Percentiles rank a stretch among this genome's conserved stretches.
phyloP scores from a whole-genome alignment of 2,888 invertebrate species.

The Eupelmus urozonus region DNA sequence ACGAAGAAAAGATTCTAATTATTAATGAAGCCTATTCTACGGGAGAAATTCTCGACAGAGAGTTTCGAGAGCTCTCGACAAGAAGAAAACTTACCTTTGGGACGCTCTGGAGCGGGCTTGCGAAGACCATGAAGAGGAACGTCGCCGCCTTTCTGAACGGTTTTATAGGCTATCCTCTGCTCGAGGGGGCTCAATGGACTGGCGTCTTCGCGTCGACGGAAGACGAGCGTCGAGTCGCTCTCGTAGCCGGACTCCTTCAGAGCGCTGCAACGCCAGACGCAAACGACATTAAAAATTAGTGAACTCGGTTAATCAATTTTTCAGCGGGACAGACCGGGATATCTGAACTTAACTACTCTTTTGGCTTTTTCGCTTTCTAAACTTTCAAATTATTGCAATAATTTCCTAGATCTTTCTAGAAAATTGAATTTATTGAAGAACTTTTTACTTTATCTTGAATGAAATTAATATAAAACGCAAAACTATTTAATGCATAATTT shows the following conservation, averaged over 20 bases:
- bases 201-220: conserved; percentile 86
- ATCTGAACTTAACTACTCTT: conserved; percentile 10
- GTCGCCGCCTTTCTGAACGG: conserved; percentile 95
- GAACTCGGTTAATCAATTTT: conserved; percentile 35
- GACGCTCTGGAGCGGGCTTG: conserved; percentile 91
- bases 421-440: no score
- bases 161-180: conserved; percentile 90
- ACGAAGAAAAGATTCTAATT: conserved; percentile 27
- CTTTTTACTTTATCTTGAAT: no score
- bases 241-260: conserved; percentile 94
- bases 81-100: conserved; percentile 81
- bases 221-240: conserved; percentile 92
- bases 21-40: conserved; percentile 29
- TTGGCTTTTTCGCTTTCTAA: background rate
- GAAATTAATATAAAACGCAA: no score
- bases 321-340: background rate
- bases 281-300: conserved; percentile 52
- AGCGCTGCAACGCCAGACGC: conserved; percentile 83
- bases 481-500: no score
- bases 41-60: background rate
- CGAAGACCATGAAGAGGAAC: conserved; percentile 95
- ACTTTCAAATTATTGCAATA: background rate
- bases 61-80: background rate
- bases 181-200: conserved; percentile 88
- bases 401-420: no score